A percentile compares a stretch with the other conserved stretches of the same genome.
Conservation (phyloP, 2,113 vertebrate genomes). For the Atlantisia rogersi region DNA sequence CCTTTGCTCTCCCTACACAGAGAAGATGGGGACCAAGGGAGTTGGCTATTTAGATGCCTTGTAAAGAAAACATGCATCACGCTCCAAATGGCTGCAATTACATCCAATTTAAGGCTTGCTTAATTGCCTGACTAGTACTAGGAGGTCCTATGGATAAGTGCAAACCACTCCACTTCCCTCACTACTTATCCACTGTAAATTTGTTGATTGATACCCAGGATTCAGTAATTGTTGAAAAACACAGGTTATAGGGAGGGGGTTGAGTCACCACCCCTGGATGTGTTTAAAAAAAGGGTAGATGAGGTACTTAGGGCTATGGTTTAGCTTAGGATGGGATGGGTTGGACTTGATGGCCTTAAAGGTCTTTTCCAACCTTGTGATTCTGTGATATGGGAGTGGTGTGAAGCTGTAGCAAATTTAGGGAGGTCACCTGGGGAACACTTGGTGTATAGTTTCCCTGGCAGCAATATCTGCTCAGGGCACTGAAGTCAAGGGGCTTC, state of each 20-base stretch:
- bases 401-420: not conserved
- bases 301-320: too few species aligned
- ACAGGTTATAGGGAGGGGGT: not conserved
- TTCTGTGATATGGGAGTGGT: not conserved
- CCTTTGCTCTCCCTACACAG: not conserved
- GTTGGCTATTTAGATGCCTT: not conserved
- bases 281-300: too few species aligned
- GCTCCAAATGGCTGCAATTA: conserved; percentile 6
- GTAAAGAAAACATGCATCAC: not conserved
- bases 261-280: too few species aligned
- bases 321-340: too few species aligned
- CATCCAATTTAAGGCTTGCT: not conserved
- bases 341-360: too few species aligned
- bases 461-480: not conserved
- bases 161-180: not conserved
- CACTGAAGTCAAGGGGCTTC: not conserved
- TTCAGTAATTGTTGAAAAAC: not conserved
- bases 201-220: not conserved
- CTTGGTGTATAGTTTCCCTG: not conserved
- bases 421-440: not conserved
- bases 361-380: too few species aligned
- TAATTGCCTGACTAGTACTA: not conserved
- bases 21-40: not conserved
- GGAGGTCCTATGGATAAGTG: not conserved
- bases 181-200: not conserved